Evolutionary conservation across 2,797 vertebrate genomes (phyloP).

Genomic region (Neosilurus hyrtlii): DNA sequence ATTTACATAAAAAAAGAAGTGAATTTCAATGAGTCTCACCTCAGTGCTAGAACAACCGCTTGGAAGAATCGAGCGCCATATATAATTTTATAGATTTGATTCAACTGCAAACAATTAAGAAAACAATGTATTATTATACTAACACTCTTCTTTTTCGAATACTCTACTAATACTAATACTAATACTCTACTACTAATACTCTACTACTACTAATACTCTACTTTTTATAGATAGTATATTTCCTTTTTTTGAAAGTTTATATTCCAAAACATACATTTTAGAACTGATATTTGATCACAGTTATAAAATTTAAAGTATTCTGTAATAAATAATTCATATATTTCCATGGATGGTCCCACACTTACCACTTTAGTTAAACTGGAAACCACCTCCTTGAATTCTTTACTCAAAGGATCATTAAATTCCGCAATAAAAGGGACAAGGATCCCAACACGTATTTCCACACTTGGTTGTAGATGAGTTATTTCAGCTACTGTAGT

Average conservation of each 20-base stretch:
- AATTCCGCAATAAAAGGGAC: neutral
- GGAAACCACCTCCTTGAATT: conserved; percentile 1
- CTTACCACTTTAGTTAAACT: neutral
- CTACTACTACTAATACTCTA: too few relatives aligned
- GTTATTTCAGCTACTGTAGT: neutral
- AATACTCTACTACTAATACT: too few relatives aligned
- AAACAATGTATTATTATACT: neutral
- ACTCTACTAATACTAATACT: neutral
- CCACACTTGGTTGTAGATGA: conserved; percentile 13
- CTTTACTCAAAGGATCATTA: neutral
- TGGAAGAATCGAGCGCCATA: conserved; percentile 31
- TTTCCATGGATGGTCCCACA: neutral
- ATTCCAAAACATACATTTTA: neutral
- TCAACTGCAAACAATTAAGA: conserved; percentile 33
- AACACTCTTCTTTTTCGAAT: neutral
- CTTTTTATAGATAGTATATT: neutral
- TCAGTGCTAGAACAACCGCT: conserved; percentile 31
- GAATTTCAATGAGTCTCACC: conserved; percentile 11
- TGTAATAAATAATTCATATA: neutral
- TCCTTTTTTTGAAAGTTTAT: neutral
- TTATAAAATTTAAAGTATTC: neutral
- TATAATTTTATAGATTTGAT: conserved; percentile 18
- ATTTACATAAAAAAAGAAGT: neutral
- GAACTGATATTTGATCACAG: neutral
- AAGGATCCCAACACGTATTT: conserved; percentile 20